Evolutionary conservation across 2,113 vertebrate genomes (phyloP).

Genomic region (Cricetomys ansorgei): DNA sequence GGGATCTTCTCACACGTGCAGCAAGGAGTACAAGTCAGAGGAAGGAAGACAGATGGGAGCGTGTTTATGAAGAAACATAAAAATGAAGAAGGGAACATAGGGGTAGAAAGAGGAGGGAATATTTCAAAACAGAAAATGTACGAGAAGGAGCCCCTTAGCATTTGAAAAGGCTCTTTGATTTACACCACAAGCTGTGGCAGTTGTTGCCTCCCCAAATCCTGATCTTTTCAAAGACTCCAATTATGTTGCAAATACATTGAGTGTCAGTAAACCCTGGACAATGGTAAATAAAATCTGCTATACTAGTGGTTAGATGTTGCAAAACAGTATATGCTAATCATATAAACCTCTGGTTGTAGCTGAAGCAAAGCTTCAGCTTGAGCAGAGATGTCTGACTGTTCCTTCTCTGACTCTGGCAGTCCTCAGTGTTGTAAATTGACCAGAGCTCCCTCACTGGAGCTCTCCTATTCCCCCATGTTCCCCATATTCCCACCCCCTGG

Average conservation of each 20-base stretch:
- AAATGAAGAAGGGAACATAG: neutral
- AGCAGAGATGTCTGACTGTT: neutral
- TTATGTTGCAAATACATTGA: neutral
- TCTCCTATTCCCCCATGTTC: too few relatives aligned
- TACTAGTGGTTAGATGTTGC: neutral
- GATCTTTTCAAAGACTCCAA: neutral
- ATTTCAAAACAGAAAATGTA: neutral
- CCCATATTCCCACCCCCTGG: too few relatives aligned
- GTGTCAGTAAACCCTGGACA: neutral
- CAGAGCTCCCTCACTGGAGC: too few relatives aligned
- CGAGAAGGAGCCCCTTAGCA: neutral
- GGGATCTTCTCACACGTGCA: neutral
- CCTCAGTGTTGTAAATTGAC: too few relatives aligned
- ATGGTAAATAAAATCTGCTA: neutral
- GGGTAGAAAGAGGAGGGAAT: neutral
- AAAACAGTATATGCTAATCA: neutral
- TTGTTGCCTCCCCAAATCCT: too few relatives aligned
- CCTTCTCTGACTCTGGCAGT: neutral
- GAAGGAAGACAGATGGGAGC: neutral
- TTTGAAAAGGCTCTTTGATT: neutral
- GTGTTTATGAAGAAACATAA: neutral
- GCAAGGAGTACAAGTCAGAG: neutral
- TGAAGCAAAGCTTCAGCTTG: neutral
- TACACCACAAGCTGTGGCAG: neutral
- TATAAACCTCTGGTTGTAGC: neutral